Evolutionary conservation across 2,888 invertebrate species (phyloP), one percentile per base, ranked within the genome.

Genomic region (Thumatha senex): DNA sequence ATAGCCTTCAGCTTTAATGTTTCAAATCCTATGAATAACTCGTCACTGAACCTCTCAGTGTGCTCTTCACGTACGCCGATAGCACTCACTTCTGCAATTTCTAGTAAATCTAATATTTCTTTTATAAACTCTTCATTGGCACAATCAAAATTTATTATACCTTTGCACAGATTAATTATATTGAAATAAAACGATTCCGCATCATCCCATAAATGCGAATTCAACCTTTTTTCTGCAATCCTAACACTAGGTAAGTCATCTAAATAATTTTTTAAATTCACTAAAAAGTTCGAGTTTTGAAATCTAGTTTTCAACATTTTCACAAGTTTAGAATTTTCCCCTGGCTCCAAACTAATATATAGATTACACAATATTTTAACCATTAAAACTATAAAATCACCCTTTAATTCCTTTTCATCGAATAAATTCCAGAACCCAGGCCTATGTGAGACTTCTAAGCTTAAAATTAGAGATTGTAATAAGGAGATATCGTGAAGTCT

Each of bases 301-400:
- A 88, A 81, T 51, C 77, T 81, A 5, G 71, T 74, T 61, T 73
- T 76, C 29, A 91, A 61, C 40, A 84, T 67, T n/a, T 58, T 72
- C 1, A 69, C 61, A 44, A 89, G 80, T 74, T 82, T 84, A 3
- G 83, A 78, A 46, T 76, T 87, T 51, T 86, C 86, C 34, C 71
- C 72, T 13, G 67, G 67, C 47, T 83, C 76, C 46, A 89, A 59
- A 1, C 77, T 78, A 52, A 74, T 80, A 63, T 82, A 92, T 12
- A 92, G 66, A 47, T 80, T 84, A 5, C 80, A 76, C 45, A 92
- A 60, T 63, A 92, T 77, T 76, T 78, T 86, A 1, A 92, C 78
- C 14, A 93, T 84, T 50, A 93, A 69, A 46, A 92, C 86, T 54
- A 92, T 80, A 60, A 82, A 86, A 63, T 93, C 92, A 30, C 84